These are phyloP conservation scores for Pseudochromis fuscus DNA, from an alignment of 2,797 vertebrate species.

Conservation along the genomic window DNA sequence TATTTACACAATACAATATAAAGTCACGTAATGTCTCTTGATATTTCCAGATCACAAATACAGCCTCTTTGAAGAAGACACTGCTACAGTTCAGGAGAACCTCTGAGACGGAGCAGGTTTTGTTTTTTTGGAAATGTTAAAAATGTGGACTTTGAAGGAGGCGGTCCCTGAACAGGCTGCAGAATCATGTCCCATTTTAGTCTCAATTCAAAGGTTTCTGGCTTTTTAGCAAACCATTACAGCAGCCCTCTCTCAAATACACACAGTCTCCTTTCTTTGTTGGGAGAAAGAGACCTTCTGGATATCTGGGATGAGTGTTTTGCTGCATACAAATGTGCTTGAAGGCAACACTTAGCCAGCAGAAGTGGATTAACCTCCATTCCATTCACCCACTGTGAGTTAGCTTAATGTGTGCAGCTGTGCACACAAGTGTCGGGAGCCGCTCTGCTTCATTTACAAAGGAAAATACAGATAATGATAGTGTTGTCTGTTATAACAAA, in stretches of 20 bases:
- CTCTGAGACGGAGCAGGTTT: too few relatives aligned
- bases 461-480: neutral
- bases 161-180: neutral
- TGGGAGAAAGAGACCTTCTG: constrained; percentile 15
- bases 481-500: neutral
- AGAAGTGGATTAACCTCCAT: constrained; percentile 64
- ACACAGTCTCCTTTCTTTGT: constrained; percentile 22
- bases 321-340: constrained; percentile 65
- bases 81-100: too few relatives aligned
- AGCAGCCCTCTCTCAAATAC: neutral
- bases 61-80: neutral
- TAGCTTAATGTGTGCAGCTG: constrained; percentile 17
- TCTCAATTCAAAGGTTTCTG: neutral
- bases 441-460: neutral
- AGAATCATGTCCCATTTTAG: neutral
- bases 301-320: constrained; percentile 43
- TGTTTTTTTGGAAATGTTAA: too few relatives aligned
- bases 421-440: neutral
- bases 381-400: constrained; percentile 40
- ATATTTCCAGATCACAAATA: neutral
- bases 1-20: neutral
- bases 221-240: neutral
- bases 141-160: neutral
- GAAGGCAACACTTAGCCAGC: constrained; percentile 49
- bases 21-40: neutral